Evolutionary conservation across 2,797 vertebrate species (phyloP).

Genomic region (Hypotaenidia philippensis): DNA sequence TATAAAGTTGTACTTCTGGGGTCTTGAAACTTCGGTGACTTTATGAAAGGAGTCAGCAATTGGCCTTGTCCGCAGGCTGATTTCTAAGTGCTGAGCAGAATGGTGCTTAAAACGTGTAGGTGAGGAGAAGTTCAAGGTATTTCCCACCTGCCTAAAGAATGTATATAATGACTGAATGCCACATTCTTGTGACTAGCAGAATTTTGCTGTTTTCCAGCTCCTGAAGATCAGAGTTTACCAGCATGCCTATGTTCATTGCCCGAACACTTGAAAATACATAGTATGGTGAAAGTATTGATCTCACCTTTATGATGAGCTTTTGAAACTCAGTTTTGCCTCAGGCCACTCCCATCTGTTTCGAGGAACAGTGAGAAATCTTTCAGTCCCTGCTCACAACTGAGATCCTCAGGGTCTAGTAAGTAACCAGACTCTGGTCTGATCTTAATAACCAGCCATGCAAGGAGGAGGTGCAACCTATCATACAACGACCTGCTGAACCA

Average conservation of each 20-base stretch:
- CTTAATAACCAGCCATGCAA: fast-evolving
- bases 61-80: neutral
- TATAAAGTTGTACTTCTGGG: neutral
- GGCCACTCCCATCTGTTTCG: neutral
- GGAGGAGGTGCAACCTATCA: fast-evolving
- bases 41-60: neutral
- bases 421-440: fast-evolving
- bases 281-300: neutral
- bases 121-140: neutral
- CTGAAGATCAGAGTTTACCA: neutral
- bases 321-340: neutral
- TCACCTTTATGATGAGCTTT: neutral
- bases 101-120: neutral
- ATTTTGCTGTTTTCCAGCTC: neutral
- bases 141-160: neutral
- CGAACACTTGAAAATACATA: neutral
- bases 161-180: neutral
- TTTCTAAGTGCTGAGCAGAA: neutral
- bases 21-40: neutral
- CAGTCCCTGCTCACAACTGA: fast-evolving
- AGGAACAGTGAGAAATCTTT: neutral
- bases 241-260: neutral
- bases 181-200: neutral
- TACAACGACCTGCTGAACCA: neutral
- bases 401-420: neutral